These are phyloP conservation scores for Drosophila testacea DNA, from an alignment of 2,888 invertebrate species.

Conservation along the genomic window DNA sequence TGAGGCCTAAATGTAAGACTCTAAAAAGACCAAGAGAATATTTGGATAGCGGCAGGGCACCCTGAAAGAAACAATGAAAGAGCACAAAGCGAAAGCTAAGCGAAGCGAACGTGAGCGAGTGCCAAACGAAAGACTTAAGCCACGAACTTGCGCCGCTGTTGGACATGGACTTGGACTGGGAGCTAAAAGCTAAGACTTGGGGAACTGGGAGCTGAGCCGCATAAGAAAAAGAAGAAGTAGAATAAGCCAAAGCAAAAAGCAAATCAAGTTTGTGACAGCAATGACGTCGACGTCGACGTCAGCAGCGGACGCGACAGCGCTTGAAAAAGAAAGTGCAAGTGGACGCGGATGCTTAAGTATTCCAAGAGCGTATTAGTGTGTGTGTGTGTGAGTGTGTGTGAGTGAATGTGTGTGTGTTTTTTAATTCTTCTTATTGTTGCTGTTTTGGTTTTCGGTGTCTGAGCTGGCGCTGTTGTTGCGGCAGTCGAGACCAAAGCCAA, in stretches of 20 bases:
- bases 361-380: constrained; percentile 65
- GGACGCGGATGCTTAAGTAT: constrained; percentile 84
- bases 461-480: constrained; percentile 43
- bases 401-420: constrained; percentile 24
- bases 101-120: constrained; percentile 56
- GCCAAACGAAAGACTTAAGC: constrained; percentile 76
- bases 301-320: constrained; percentile 51
- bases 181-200: constrained; percentile 20
- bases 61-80: constrained; percentile 39
- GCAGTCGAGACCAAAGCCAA: constrained; percentile 66
- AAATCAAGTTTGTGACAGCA: constrained; percentile 47
- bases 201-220: constrained; percentile 28
- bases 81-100: constrained; percentile 70
- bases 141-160: constrained; percentile 60
- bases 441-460: constrained; percentile 57
- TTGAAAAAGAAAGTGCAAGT: constrained; percentile 84
- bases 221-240: constrained; percentile 55
- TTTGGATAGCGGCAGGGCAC: constrained; percentile 32
- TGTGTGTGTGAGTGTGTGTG: constrained; percentile 14
- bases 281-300: constrained; percentile 30
- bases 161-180: constrained; percentile 5
- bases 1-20: constrained; percentile 31
- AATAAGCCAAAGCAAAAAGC: constrained; percentile 54
- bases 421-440: constrained; percentile 61
- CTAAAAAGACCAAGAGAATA: constrained; percentile 42